A percentile compares a stretch with the other conserved stretches of the same genome.
Conservation (phyloP, 2,888 invertebrate genomes). For the Lasioglossum malachurum region DNA sequence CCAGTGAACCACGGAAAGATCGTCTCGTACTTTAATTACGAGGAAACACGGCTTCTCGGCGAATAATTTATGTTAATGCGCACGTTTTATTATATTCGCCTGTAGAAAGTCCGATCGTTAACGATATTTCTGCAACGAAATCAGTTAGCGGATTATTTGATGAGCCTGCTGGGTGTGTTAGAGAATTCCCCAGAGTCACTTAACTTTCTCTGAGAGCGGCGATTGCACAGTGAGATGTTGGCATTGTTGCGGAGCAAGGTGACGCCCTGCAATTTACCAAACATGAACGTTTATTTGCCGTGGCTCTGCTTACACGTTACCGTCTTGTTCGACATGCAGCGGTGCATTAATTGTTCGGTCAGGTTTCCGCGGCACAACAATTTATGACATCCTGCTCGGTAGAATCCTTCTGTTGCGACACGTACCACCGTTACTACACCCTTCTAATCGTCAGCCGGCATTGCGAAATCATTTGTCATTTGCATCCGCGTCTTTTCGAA, state of each 20-base stretch:
- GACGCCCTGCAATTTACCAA: conserved; percentile 18
- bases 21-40: neutral
- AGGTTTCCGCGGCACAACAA: neutral
- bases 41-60: neutral
- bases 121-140: neutral
- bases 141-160: neutral
- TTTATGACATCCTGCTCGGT: neutral
- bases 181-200: conserved; percentile 1
- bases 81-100: neutral
- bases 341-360: conserved; percentile 10
- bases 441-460: neutral
- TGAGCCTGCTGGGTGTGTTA: conserved; percentile 5
- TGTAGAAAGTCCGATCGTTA: neutral
- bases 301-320: neutral
- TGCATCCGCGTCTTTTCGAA: neutral
- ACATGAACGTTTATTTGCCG: conserved; percentile 8
- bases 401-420: neutral
- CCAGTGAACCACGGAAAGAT: neutral
- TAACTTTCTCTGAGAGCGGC: conserved; percentile 3
- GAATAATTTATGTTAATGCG: neutral
- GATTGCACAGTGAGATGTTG: conserved; percentile 12
- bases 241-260: conserved; percentile 17
- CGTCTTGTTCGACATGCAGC: neutral
- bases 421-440: neutral
- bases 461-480: neutral